Conservation (phyloP, 1,140 invertebrate species). For the Penaeus indicus region DNA sequence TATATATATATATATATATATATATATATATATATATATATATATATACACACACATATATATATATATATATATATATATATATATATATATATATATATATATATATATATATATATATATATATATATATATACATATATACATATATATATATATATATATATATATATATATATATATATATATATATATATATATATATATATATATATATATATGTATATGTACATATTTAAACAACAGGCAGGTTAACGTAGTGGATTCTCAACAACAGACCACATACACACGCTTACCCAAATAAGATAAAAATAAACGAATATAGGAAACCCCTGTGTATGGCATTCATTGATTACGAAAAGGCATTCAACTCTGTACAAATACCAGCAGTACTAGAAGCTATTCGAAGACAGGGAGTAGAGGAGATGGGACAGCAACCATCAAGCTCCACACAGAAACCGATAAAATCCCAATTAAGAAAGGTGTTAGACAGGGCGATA, state of each 20-base stretch:
- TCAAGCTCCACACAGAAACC: too few relatives aligned
- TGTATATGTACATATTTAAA: not conserved
- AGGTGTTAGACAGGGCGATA: too few relatives aligned
- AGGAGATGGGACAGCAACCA: too few relatives aligned
- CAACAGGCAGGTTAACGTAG: not conserved
- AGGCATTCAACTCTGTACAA: too few relatives aligned
- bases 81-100: constrained; percentile 30
- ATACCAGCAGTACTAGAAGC: too few relatives aligned
- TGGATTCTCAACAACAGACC: too few relatives aligned
- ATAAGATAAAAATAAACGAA: too few relatives aligned
- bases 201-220: not conserved
- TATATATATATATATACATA: constrained; percentile 18
- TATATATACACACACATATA: constrained; percentile 9
- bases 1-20: too few relatives aligned
- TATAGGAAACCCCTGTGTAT: too few relatives aligned
- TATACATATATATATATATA: constrained; percentile 26
- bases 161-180: constrained; percentile 28
- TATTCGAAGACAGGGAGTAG: too few relatives aligned
- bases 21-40: not conserved
- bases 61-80: constrained; percentile 30
- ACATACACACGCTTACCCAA: not conserved
- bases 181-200: constrained; percentile 4
- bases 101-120: constrained; percentile 30
- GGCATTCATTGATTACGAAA: too few relatives aligned
- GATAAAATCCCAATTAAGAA: too few relatives aligned